A percentile compares a stretch with the other conserved stretches of the same genome.
These are phyloP conservation scores for Eupelmus urozonus DNA, from an alignment of 2,888 invertebrate species.

Conservation along the genomic window DNA sequence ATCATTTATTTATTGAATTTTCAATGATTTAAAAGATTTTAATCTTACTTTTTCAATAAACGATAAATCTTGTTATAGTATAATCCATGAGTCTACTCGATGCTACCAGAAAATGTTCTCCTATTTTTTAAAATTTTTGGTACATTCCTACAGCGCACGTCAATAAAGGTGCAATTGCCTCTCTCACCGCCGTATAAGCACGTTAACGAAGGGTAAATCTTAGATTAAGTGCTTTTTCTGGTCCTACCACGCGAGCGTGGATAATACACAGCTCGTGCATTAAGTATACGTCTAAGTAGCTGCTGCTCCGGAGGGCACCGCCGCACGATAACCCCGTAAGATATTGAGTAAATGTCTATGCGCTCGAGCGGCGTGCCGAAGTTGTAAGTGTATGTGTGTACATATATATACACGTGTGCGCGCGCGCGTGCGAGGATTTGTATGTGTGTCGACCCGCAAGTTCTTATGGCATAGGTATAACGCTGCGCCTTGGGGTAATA, in stretches of 20 bases:
- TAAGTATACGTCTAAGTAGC: slow-evolving; percentile 47
- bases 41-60: too few species aligned
- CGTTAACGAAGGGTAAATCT: slow-evolving; percentile 43
- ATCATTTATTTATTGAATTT: too few species aligned
- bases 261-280: slow-evolving; percentile 38
- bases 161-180: slow-evolving; percentile 11
- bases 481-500: not conserved
- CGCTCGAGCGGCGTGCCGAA: not conserved
- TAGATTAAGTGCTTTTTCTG: slow-evolving; percentile 35
- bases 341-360: slow-evolving; percentile 46
- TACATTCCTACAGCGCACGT: not conserved
- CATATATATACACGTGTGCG: too few species aligned
- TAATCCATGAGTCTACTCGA: too few species aligned
- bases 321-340: slow-evolving; percentile 48
- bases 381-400: not conserved
- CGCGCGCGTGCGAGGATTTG: slow-evolving; percentile 6
- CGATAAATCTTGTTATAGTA: too few species aligned
- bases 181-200: not conserved
- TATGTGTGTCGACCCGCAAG: not conserved
- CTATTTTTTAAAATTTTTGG: not conserved
- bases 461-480: too few species aligned
- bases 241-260: not conserved
- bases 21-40: too few species aligned
- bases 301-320: not conserved
- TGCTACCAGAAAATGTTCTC: not conserved